Evolutionary conservation across 2,888 invertebrate species (phyloP), one percentile per base, ranked within the genome.

Genomic region (Metallyticus violacea): DNA sequence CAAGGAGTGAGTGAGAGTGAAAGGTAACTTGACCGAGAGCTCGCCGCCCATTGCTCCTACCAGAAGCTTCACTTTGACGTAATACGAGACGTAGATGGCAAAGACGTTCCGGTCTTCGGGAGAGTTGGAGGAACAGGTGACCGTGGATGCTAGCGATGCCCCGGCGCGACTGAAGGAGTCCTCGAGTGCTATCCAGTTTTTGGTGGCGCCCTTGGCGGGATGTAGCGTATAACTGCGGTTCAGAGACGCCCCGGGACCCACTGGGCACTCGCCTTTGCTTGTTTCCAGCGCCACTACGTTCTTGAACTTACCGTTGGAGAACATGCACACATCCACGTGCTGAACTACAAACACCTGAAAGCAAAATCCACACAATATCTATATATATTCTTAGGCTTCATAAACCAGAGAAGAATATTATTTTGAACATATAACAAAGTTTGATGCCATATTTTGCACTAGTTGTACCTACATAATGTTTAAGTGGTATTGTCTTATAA

Each of bases 271-370:
- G 0, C 95, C 94, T 88, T 93, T 94, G 87, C 94, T 93, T 88
- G 94, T 94, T 83, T 93, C 90, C 88, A 93, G 90, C 1, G 97
- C 97, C 1, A 98, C 97, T n/a, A 97, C 95, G 91, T 97, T 98
- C 92, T 98, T 97, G 93, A 98, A 98, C 92, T 97, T 97, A 0
- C 97, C 97, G 90, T 97, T 97, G 89, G 97, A 98, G 92, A 98
- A 97, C 96, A 98, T 97, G 92, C 97, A 97, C 0, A 98, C 98
- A 91, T 97, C 97, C 28, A 97, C 97, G 91, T 97, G 97, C 91
- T 98, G 97, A 2, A 97, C 96, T 86, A 97, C 95, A 90, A 97
- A 94, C 6, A 96, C 95, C 97, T 97, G 92, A 9, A 90, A 90
- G 85, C 83, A 40, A 82, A 83, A 86, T 7, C 15, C 2, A 7